Conservation (phyloP, 2,797 vertebrate species). For the Melanotaenia parkinsoni region DNA sequence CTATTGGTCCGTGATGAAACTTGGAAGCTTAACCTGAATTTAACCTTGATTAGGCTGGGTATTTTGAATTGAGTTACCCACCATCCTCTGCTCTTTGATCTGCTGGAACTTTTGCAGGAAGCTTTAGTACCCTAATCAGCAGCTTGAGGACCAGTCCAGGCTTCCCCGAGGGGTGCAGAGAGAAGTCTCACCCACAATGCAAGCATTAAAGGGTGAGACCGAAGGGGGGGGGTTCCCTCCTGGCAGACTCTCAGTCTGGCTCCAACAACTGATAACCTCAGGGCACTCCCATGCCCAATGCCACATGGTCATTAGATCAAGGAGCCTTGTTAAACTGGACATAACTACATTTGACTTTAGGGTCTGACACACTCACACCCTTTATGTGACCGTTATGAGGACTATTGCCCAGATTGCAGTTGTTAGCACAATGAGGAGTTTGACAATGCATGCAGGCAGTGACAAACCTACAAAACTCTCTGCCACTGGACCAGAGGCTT, state of each 20-base stretch:
- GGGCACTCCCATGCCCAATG: conserved; percentile 66
- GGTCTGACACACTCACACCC: conserved; percentile 58
- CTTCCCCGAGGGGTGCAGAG: conserved; percentile 58
- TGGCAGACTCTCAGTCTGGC: conserved; percentile 74
- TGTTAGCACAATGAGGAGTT: conserved; percentile 62
- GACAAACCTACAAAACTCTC: conserved; percentile 48
- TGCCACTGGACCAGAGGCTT: conserved; percentile 15
- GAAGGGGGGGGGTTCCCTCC: conserved; percentile 15
- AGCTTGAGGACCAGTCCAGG: conserved; percentile 56
- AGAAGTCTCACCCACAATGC: conserved; percentile 53
- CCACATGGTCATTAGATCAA: conserved; percentile 70
- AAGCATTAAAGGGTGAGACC: conserved; percentile 49
- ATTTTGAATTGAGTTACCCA: conserved; percentile 45
- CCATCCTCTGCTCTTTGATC: conserved; percentile 67
- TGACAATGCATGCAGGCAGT: conserved; percentile 53
- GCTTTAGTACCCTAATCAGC: conserved; percentile 65
- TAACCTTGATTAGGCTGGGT: conserved; percentile 58
- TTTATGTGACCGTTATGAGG: conserved; percentile 64
- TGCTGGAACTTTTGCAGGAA: conserved; percentile 55
- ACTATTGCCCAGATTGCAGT: conserved; percentile 48
- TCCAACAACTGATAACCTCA: conserved; percentile 75
- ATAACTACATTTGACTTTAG: conserved; percentile 65
- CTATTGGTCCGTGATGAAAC: conserved; percentile 47
- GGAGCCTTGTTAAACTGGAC: conserved; percentile 60
- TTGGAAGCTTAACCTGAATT: conserved; percentile 56